phyloP scores from a whole-genome alignment of 2,888 invertebrate species.

The Acanthosepion esculentum region DNA sequence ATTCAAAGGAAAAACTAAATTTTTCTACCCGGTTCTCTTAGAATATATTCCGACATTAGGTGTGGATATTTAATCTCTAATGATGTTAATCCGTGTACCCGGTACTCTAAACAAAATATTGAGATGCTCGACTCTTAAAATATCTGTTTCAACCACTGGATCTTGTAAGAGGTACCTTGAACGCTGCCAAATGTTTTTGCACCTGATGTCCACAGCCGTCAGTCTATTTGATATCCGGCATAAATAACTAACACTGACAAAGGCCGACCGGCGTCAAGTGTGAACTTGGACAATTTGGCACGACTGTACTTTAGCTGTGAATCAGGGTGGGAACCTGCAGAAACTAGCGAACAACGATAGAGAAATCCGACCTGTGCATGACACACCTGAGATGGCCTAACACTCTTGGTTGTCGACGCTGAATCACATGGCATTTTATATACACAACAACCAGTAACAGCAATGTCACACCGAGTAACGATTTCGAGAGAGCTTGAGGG shows the following conservation, averaged over 20 bases:
- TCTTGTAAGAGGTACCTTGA: neutral
- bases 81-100: neutral
- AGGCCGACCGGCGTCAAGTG: constrained; percentile 6
- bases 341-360: neutral
- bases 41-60: neutral
- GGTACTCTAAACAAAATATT: too few species aligned
- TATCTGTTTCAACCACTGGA: neutral
- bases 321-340: neutral
- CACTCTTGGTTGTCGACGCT: neutral
- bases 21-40: too few species aligned
- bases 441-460: neutral
- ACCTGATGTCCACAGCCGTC: neutral
- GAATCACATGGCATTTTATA: constrained; percentile 22
- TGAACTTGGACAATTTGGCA: constrained; percentile 33
- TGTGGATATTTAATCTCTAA: neutral
- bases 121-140: neutral
- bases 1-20: too few species aligned
- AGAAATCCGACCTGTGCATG: neutral
- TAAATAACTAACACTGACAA: constrained; percentile 18
- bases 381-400: constrained; percentile 33
- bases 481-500: neutral
- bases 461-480: constrained; percentile 18
- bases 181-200: constrained; percentile 6
- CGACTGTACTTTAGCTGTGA: neutral
- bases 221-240: neutral